Base-by-base conservation (phyloP, 2,113 vertebrate genomes). In the Pipa parva region DNA sequence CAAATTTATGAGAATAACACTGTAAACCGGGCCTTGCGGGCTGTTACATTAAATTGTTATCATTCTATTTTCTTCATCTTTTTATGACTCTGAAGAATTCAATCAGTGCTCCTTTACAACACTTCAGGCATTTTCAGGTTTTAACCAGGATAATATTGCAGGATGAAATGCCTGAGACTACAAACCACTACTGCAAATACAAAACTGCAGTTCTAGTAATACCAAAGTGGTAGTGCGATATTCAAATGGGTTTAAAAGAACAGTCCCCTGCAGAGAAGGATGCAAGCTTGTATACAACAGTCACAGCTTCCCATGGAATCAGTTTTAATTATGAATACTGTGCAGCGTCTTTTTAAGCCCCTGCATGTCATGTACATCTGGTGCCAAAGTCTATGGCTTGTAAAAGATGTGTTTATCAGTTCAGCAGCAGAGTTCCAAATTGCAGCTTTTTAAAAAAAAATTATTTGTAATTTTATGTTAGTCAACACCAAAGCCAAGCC, bases 241-340 rank as follows among this genome's bases (percentile, higher is more conserved):
- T 20, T 21, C 29, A 18, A 10, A 36, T 25, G 29, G 29, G 18
- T 51, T 51, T 51, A 63, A 63, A 51, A 29, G 61, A 28, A 37
- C 48, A 33, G 61, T 49, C 49, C 61, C 45, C 48, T 46, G 60
- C 46, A 31, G 46, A 8, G 46, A 49, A 49, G 21, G 18, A 8
- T 11, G 21, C 21, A 13, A 49, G 46, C 2, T 2, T 22, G 2
- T 15, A 17, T 15, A 42, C 29, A 31, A 31, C 11, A 15, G 6
- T 15, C 13, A 42, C 15, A 15, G 39, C 17, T 42, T n/a, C 17
- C 17, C 1, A 42, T 42, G 39, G 39, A 42, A 42, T 6, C 39
- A 7, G 39, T 6, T 42, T 42, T 42, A 42, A 42, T n/a, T n/a
- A 42, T 5, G 17, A 42, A 42, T 42, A n/a, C 39, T 42, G 17